Base-by-base conservation (phyloP, 2,113 vertebrate species). In the Bubo blakistoni region DNA sequence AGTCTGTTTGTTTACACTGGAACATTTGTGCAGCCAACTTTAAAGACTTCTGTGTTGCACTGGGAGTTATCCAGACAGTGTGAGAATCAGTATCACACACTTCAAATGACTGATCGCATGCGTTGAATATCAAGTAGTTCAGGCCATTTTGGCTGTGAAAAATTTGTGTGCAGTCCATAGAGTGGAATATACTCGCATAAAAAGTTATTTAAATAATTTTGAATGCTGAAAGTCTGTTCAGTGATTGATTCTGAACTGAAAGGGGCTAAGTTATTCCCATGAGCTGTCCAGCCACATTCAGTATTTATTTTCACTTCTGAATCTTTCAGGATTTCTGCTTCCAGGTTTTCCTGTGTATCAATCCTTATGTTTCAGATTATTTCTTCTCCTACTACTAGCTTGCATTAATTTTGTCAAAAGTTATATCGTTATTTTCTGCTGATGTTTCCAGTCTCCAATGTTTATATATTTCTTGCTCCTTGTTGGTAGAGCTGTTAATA, bases 61-160 rank as follows among this genome's bases (percentile, higher is more conserved):
- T 94, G 91, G 80, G 86, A 93, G 36, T 91, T 92, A 81, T 24
- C 73, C 82, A 93, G 76, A 47, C 67, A 87, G 62, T 92, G 91
- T 88, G 69, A 92, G 86, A 95, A 92, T 86, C 44, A 18, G 34
- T 81, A 81, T 78, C 67, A 91, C 81, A 51, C 76, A 49, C n/a
- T 85, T 58, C 13, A 88, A 88, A 78, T 80, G 22, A 46, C 52
- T 44, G 63, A 62, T 73, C 3, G 3, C 29, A 30, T 70, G 51
- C 66, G 71, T 73, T 80, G 71, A 81, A 54, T 44, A 90, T 24
- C 57, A 86, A n/a, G 11, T 91, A 63, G 26, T 78, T 36, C 54
- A 63, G 32, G 40, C 34, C 14, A 16, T 51, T 67, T 61, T 61
- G 73, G 76, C 44, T 34, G 73, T 18, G 30, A 67, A 90, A 76